Evolutionary conservation across 2,797 vertebrate species (phyloP).

Genomic region (Enteromius thamalakanensis): DNA sequence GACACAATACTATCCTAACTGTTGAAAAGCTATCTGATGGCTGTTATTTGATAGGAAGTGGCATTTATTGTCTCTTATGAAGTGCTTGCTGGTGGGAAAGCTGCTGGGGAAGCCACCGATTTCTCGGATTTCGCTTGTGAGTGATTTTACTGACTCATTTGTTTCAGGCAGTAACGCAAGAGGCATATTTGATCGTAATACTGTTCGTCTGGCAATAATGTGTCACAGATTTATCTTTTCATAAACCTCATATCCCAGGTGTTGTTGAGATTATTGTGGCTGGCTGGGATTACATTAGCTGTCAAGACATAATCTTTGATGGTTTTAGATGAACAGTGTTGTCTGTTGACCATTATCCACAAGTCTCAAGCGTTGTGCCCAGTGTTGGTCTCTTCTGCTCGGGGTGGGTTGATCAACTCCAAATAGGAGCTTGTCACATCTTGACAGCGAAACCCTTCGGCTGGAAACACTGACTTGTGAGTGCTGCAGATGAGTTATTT

Average conservation of each 20-base stretch:
- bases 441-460: constrained; percentile 57
- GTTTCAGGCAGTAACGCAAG: constrained; percentile 20
- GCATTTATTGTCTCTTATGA: constrained; percentile 35
- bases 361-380: constrained; percentile 5
- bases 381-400: constrained; percentile 12
- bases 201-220: neutral
- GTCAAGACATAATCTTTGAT: neutral
- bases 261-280: constrained; percentile 1
- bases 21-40: constrained; percentile 18
- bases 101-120: constrained; percentile 29
- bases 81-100: constrained; percentile 17
- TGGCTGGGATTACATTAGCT: neutral
- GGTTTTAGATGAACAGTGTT: constrained; percentile 3
- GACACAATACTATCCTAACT: constrained; percentile 2
- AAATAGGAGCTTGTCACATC: constrained; percentile 54
- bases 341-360: neutral
- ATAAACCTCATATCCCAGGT: neutral
- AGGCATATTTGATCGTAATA: neutral
- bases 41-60: constrained; percentile 13
- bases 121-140: constrained; percentile 48
- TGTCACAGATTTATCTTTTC: constrained; percentile 16
- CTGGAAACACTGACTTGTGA: constrained; percentile 58
- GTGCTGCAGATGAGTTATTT: constrained; percentile 54
- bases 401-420: constrained; percentile 42
- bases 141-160: constrained; percentile 37